Percentiles rank a stretch among this genome's conserved stretches.
Conservation (phyloP, 2,797 vertebrate genomes). For the Catamblyrhynchus diadema region DNA sequence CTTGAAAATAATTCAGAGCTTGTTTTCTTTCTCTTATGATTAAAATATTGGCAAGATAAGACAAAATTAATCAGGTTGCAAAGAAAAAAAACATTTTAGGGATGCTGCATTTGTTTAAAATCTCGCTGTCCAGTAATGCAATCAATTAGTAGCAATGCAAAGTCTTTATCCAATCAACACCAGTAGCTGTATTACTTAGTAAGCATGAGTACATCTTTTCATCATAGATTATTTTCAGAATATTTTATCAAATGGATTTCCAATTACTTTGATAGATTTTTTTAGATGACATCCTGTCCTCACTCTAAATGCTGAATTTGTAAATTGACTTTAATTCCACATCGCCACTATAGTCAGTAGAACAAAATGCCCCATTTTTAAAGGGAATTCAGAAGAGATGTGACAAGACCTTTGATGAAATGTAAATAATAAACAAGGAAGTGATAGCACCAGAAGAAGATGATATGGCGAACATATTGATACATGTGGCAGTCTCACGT, state of each 20-base stretch:
- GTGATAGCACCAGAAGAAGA: neutral
- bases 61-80: neutral
- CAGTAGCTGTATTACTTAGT: neutral
- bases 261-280: neutral
- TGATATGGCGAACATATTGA: neutral
- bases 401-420: neutral
- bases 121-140: neutral
- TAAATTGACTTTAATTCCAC: neutral
- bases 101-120: neutral
- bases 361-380: neutral
- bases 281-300: neutral
- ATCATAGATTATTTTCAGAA: neutral
- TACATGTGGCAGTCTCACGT: neutral
- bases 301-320: neutral
- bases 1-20: neutral
- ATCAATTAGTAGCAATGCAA: neutral
- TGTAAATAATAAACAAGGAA: neutral
- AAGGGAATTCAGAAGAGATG: neutral
- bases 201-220: neutral
- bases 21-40: neutral
- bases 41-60: neutral
- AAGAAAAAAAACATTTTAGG: neutral
- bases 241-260: neutral
- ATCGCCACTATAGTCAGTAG: neutral
- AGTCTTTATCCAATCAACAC: neutral